These are phyloP conservation scores for Pristionchus entomophagus DNA, from an alignment of 2,888 invertebrate species.

Conservation along the genomic window DNA sequence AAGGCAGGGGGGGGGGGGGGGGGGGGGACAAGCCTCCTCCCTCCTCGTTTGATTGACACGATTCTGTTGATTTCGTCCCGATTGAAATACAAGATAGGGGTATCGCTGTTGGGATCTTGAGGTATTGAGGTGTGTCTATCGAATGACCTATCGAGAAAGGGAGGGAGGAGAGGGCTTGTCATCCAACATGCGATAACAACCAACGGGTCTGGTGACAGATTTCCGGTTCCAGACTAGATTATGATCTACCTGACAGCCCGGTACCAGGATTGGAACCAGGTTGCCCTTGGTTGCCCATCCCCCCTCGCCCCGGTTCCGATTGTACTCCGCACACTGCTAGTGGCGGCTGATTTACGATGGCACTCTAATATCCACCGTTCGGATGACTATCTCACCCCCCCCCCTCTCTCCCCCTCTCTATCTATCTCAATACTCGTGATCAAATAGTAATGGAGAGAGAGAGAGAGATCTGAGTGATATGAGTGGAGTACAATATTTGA, in stretches of 20 bases:
- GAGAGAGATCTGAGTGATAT: no score
- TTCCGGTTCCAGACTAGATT: neutral
- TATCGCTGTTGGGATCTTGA: slow-evolving; percentile 14
- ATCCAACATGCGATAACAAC: slow-evolving; percentile 18
- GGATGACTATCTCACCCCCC: slow-evolving; percentile 29
- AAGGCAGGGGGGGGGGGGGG: neutral
- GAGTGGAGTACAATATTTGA: slow-evolving; percentile 10
- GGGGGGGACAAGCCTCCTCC: slow-evolving; percentile 21
- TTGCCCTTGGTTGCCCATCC: neutral
- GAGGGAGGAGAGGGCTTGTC: neutral
- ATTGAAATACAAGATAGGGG: neutral
- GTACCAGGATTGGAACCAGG: neutral
- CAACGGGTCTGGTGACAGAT: slow-evolving; percentile 17
- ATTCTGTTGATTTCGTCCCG: slow-evolving; percentile 32
- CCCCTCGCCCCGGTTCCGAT: neutral
- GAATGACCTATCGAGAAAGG: slow-evolving; percentile 25
- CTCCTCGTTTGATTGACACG: slow-evolving; percentile 31
- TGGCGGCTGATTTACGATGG: slow-evolving; percentile 30
- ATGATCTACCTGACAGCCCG: neutral
- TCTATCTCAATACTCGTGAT: slow-evolving; percentile 18
- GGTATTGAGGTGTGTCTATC: slow-evolving; percentile 23
- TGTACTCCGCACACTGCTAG: neutral
- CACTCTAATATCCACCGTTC: neutral
- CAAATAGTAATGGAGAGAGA: neutral
- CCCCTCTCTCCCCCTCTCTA: no score